These are phyloP conservation scores for Alloplasta piceator DNA, from an alignment of 2,888 invertebrate genomes.

Conservation along the genomic window DNA sequence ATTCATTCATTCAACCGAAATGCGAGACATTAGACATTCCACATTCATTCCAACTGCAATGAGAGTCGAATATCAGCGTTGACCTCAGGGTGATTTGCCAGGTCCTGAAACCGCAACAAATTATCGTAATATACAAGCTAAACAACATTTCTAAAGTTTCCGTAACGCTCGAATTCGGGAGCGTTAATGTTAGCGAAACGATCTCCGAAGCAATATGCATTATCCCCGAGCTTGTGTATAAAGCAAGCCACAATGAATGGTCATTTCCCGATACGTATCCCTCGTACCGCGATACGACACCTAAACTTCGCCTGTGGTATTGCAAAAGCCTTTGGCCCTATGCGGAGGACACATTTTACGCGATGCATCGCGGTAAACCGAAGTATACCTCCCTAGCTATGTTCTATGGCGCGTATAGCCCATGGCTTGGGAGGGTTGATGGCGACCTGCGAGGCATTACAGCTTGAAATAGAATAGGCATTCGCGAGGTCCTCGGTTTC, in stretches of 20 bases:
- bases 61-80: not conserved
- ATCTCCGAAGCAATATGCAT: conserved; percentile 19
- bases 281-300: conserved; percentile 7
- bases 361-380: conserved; percentile 52
- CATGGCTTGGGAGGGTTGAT: conserved; percentile 9
- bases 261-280: conserved; percentile 40
- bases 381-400: conserved; percentile 28
- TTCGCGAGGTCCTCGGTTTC: conserved; percentile 68
- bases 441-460: conserved; percentile 60
- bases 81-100: conserved; percentile 1
- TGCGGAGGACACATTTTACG: conserved; percentile 40
- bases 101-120: not conserved
- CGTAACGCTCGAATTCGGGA: conserved; percentile 36
- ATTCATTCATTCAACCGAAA: too few relatives aligned
- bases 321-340: conserved; percentile 20
- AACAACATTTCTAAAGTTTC: conserved; percentile 28
- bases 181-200: conserved; percentile 44
- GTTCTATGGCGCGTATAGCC: conserved; percentile 1
- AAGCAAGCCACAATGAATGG: conserved; percentile 35
- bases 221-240: conserved; percentile 11
- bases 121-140: conserved; percentile 9
- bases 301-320: conserved; percentile 22
- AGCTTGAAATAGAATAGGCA: conserved; percentile 69
- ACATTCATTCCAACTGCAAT: conserved; percentile 9
- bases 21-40: conserved; percentile 9